Evolutionary conservation across 2,797 vertebrate species (phyloP).

Genomic region (Micromesistius poutassou): DNA sequence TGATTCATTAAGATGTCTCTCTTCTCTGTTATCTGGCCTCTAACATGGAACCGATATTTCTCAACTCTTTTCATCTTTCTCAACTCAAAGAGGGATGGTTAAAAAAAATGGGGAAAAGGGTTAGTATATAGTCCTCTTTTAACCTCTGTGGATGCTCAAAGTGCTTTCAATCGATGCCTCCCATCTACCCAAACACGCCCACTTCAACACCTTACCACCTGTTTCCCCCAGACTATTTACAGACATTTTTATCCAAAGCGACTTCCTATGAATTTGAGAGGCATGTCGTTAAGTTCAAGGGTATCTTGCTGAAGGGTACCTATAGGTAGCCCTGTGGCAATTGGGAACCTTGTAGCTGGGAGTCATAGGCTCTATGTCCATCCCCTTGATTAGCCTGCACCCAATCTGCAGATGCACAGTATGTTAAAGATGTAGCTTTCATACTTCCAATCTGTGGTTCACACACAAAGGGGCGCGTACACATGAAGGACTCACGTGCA

Average conservation of each 20-base stretch:
- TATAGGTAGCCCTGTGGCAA: neutral
- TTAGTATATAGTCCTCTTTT: neutral
- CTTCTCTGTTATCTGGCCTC: neutral
- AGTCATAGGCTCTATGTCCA: no score
- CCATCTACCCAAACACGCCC: no score
- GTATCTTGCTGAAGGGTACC: neutral
- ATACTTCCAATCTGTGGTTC: neutral
- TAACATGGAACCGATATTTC: neutral
- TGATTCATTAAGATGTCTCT: neutral
- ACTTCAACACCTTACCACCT: no score
- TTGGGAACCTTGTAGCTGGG: neutral
- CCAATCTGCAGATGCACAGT: no score
- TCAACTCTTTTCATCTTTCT: neutral
- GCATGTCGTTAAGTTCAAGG: neutral
- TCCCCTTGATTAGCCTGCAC: no score
- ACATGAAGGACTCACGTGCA: slow-evolving; percentile 72
- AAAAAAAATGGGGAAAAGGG: neutral
- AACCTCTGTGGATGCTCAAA: neutral
- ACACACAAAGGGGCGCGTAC: neutral
- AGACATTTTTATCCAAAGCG: no score
- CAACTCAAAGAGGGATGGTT: neutral
- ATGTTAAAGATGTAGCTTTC: neutral
- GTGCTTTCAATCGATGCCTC: neutral
- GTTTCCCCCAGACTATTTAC: no score
- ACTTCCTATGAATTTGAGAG: neutral